Base-by-base conservation (phyloP, 1,140 invertebrate species). In the Colletes latitarsis region DNA sequence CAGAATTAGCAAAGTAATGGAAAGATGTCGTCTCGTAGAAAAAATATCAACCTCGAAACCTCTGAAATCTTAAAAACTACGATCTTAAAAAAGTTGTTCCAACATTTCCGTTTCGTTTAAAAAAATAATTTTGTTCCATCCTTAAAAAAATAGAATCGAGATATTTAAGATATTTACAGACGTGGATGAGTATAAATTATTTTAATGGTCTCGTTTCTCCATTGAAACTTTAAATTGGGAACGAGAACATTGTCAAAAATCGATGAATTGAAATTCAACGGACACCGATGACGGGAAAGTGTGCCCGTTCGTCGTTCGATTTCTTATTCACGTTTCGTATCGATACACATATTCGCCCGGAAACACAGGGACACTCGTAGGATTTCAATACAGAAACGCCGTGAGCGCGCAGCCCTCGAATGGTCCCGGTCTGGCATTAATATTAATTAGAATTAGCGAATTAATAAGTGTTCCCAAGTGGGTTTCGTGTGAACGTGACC, bases 401-500 rank as follows among this genome's bases (percentile, higher is more conserved):
- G 58, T 5, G 15, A 6, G 60, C 14, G 68, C 30, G 63, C 41
- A 64, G 76, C 73, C 3, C 46, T 49, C 43, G 19, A 57, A 68
- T 58, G 14, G 46, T 57, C 30, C 6, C 62, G 8, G 49, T 52
- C 41, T 64, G 55, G 30, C 85, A 91, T 92, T 89, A 92, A 92
- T 90, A 91, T 91, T 91, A 91, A 92, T 91, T 89, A 86, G 89
- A 89, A 90, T 91, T 91, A 89, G 88, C 80, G 87, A 89, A 90
- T 90, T 90, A 91, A 90, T 91, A 90, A 90, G 85, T 72, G 71
- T 52, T 74, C 60, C 46, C 58, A 43, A 77, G 73, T 79, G 71
- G 62, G 79, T 87, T 86, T 89, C 90, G 90, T 92, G 91, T 89
- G 90, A 92, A 92, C 91, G 88, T 91, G 91, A 92, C 90, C 90